A percentile compares a stretch with the other conserved stretches of the same genome.
phyloP scores from a whole-genome alignment of 1,140 invertebrate genomes.

The Pectinophora gossypiella region DNA sequence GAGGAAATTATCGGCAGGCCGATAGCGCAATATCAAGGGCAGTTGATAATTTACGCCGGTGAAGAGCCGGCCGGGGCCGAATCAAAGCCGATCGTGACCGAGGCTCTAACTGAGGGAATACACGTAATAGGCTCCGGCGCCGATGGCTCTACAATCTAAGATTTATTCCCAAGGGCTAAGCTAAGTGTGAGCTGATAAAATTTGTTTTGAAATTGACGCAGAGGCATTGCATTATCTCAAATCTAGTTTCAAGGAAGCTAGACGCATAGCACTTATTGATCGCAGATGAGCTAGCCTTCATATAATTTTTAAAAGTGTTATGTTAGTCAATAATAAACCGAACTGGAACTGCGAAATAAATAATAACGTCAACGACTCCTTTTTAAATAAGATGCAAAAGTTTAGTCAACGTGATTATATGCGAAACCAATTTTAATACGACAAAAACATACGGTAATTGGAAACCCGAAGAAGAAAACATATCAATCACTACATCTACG shows the following conservation, averaged over 20 bases:
- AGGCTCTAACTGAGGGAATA: constrained; percentile 11
- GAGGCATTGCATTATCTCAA: too few species aligned
- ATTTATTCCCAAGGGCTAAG: constrained; percentile 13
- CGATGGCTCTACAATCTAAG: constrained; percentile 13
- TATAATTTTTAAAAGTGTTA: too few species aligned
- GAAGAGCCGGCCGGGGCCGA: constrained; percentile 10
- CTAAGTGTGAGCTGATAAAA: background rate
- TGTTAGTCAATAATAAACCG: too few species aligned
- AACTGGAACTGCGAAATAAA: too few species aligned
- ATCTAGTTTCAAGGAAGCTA: too few species aligned
- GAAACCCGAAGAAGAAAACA: background rate
- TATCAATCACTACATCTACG: constrained; percentile 19
- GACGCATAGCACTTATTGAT: too few species aligned
- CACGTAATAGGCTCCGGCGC: constrained; percentile 17
- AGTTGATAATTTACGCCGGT: constrained; percentile 20
- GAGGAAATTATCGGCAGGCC: background rate
- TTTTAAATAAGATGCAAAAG: too few species aligned
- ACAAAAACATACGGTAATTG: background rate
- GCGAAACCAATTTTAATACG: background rate
- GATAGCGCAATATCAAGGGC: constrained; percentile 22
- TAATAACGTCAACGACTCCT: too few species aligned
- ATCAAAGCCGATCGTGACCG: constrained; percentile 24
- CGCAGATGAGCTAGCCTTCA: too few species aligned
- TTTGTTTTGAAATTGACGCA: background rate
- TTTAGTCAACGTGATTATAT: too few species aligned